phyloP scores from a whole-genome alignment of 2,888 invertebrate genomes.

The Drosophila formosana region DNA sequence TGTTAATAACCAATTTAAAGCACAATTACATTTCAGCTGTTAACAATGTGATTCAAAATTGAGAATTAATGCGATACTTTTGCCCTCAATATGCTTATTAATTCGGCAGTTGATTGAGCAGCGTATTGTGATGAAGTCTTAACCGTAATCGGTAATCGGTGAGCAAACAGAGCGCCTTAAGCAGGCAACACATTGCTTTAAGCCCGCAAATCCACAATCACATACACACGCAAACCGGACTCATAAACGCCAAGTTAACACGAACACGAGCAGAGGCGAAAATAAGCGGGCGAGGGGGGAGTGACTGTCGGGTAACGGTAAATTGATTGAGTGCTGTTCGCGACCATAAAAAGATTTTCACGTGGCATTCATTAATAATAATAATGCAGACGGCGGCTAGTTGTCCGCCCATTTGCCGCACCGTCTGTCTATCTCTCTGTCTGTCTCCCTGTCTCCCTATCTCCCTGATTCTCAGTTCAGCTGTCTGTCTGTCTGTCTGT shows the following conservation, averaged over 20 bases:
- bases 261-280: not conserved
- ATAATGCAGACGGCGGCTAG: conserved; percentile 68
- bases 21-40: not conserved
- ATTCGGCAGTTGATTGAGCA: conserved; percentile 48
- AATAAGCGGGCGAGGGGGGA: not conserved
- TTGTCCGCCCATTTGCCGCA: conserved; percentile 35
- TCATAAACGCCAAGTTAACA: conserved; percentile 23
- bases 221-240: not conserved
- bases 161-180: conserved; percentile 32
- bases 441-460: conserved; percentile 9
- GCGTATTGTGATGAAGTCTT: conserved; percentile 34
- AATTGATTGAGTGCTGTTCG: conserved; percentile 74
- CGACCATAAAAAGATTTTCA: conserved; percentile 73
- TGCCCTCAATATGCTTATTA: conserved; percentile 33
- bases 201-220: not conserved
- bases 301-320: conserved; percentile 38
- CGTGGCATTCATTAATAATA: conserved; percentile 80
- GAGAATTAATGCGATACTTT: not conserved
- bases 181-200: conserved; percentile 17
- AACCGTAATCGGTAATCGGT: conserved; percentile 47
- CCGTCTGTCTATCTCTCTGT: conserved; percentile 6
- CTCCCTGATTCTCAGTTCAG: not conserved
- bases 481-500: conserved; percentile 28
- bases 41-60: conserved; percentile 3
- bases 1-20: conserved; percentile 8